Conservation (phyloP, 1,140 invertebrate genomes). For the Aphidius ervi region DNA sequence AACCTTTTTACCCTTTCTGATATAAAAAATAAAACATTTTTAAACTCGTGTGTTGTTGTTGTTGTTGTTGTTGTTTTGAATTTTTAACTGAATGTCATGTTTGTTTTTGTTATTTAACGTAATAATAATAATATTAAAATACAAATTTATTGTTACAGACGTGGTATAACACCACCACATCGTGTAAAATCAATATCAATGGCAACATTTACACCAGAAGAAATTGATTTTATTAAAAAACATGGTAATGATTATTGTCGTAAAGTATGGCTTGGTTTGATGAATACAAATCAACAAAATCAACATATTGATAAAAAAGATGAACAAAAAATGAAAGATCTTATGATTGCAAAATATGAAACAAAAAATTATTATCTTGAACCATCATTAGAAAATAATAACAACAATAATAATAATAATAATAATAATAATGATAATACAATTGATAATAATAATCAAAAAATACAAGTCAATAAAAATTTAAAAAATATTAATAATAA, state of each 20-base stretch:
- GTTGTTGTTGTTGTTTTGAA: background rate
- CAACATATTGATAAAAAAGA: slow-evolving; percentile 64
- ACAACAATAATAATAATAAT: slow-evolving; percentile 21
- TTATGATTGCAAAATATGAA: slow-evolving; percentile 93
- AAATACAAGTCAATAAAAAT: slow-evolving; percentile 27
- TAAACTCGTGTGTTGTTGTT: background rate
- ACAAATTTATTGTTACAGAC: slow-evolving; percentile 56
- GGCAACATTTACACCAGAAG: slow-evolving; percentile 94
- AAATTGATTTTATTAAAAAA: slow-evolving; percentile 86
- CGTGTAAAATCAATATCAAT: slow-evolving; percentile 98
- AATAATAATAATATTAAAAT: background rate
- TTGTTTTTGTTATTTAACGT: background rate
- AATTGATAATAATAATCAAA: slow-evolving; percentile 23
- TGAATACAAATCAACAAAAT: slow-evolving; percentile 55
- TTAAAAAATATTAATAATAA: background rate
- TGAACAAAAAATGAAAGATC: slow-evolving; percentile 84
- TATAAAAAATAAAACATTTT: slow-evolving; percentile 1
- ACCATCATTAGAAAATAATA: slow-evolving; percentile 54
- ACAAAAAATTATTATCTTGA: slow-evolving; percentile 76
- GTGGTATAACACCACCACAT: slow-evolving; percentile 94
- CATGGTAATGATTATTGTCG: slow-evolving; percentile 92
- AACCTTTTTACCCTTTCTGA: slow-evolving; percentile 21
- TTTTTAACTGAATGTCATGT: background rate
- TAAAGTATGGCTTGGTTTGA: slow-evolving; percentile 84
- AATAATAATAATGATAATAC: slow-evolving; percentile 29